Conservation (phyloP, 2,797 vertebrate genomes). For the Nyctalus aviator region DNA sequence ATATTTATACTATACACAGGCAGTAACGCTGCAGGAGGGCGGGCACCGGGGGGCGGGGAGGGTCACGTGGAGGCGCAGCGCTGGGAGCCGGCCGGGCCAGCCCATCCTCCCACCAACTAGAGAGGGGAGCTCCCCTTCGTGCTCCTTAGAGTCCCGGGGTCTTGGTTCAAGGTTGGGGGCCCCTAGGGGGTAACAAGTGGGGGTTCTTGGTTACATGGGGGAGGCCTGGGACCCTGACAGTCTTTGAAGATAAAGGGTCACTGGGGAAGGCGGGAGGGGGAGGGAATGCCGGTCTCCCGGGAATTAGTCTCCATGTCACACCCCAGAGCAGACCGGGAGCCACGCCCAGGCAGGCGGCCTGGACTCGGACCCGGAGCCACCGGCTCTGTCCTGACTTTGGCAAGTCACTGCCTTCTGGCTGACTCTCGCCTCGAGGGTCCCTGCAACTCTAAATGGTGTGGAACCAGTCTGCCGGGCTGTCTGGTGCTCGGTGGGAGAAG, state of each 20-base stretch:
- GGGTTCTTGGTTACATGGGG: constrained; percentile 33
- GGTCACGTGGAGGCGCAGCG: constrained; percentile 46
- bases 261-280: background rate
- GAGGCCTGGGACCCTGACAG: constrained; percentile 7
- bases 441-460: background rate
- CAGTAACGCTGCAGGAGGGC: constrained; percentile 83
- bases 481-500: constrained; percentile 35
- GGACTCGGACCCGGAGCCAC: background rate
- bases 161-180: background rate
- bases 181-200: background rate
- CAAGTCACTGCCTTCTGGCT: background rate
- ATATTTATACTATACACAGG: constrained; percentile 90
- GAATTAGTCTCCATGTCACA: background rate
- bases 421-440: background rate
- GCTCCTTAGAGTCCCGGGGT: constrained; percentile 63
- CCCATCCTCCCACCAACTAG: constrained; percentile 33
- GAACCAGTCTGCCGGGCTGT: background rate
- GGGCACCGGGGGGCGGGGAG: constrained; percentile 72
- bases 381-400: background rate
- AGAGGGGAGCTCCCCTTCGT: background rate
- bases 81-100: constrained; percentile 7
- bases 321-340: background rate
- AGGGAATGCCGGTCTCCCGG: background rate
- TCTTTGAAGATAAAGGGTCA: constrained; percentile 32
- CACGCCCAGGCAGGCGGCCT: background rate